Percentiles rank a stretch among this genome's conserved stretches.
phyloP scores from a whole-genome alignment of 2,113 vertebrate genomes.

The Pungitius pungitius region DNA sequence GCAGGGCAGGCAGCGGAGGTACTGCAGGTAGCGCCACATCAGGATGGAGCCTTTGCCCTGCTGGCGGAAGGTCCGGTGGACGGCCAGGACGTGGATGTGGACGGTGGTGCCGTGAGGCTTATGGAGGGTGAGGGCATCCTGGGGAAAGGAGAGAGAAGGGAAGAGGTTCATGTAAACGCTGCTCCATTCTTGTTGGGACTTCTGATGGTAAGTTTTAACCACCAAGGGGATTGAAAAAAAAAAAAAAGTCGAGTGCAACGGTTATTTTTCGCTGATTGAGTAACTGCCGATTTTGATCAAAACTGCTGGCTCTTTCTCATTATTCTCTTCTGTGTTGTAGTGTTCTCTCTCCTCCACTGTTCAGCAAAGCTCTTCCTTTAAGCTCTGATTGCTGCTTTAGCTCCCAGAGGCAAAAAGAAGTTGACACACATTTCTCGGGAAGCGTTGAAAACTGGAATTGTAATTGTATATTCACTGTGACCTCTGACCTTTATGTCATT shows the following conservation, averaged over 20 bases:
- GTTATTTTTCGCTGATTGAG: not conserved
- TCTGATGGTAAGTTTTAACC: no score
- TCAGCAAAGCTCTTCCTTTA: not conserved
- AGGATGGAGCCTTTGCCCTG: conserved; percentile 90
- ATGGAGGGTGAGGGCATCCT: conserved; percentile 87
- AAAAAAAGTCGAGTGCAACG: not conserved
- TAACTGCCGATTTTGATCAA: not conserved
- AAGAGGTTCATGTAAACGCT: not conserved
- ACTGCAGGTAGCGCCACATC: conserved; percentile 89
- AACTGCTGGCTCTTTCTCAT: not conserved
- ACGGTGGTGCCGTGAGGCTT: conserved; percentile 80
- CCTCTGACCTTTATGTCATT: not conserved
- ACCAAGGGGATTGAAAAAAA: not conserved
- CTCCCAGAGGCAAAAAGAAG: not conserved
- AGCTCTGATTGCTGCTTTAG: not conserved
- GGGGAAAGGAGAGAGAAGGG: conserved; percentile 14
- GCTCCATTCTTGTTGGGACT: not conserved
- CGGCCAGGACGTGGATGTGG: conserved; percentile 89
- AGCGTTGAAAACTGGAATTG: not conserved
- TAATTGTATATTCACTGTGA: not conserved
- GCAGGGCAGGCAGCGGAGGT: conserved; percentile 82
- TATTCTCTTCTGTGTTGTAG: not conserved
- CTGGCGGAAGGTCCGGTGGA: conserved; percentile 85
- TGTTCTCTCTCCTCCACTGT: not conserved
- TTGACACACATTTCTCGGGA: not conserved